Evolutionary conservation across 2,113 vertebrate genomes (phyloP).

Genomic region (Toxostoma redivivum): DNA sequence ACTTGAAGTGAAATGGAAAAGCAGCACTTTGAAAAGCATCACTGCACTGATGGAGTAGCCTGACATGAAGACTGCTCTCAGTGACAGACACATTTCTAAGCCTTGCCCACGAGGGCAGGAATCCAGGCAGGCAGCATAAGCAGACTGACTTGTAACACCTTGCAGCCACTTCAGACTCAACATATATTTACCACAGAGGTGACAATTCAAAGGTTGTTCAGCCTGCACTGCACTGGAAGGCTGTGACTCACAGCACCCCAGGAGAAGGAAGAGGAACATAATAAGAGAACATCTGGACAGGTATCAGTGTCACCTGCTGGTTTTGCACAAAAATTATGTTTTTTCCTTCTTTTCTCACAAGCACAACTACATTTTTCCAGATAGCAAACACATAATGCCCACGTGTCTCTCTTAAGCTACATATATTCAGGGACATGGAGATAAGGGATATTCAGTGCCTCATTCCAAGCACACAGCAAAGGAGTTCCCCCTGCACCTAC

Average conservation of each 20-base stretch:
- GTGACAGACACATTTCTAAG: neutral
- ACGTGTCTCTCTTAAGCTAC: neutral
- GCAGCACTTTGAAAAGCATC: neutral
- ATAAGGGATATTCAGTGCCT: no score
- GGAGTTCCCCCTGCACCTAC: no score
- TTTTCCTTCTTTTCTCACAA: neutral
- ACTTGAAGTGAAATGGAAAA: neutral
- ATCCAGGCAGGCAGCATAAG: neutral
- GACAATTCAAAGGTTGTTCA: neutral
- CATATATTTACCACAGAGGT: neutral
- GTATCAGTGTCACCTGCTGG: fast-evolving
- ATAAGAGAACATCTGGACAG: neutral
- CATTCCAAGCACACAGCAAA: neutral
- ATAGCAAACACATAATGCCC: neutral
- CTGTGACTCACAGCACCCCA: neutral
- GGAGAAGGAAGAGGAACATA: neutral
- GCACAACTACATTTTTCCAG: neutral
- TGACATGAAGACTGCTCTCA: neutral
- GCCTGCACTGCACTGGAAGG: neutral
- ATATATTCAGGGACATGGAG: fast-evolving
- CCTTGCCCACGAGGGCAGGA: neutral
- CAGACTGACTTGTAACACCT: neutral
- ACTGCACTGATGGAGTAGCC: neutral
- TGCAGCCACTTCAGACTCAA: neutral
- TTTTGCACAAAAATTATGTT: fast-evolving